Base-by-base conservation (phyloP, 2,797 vertebrate species). In the Carapus acus region DNA sequence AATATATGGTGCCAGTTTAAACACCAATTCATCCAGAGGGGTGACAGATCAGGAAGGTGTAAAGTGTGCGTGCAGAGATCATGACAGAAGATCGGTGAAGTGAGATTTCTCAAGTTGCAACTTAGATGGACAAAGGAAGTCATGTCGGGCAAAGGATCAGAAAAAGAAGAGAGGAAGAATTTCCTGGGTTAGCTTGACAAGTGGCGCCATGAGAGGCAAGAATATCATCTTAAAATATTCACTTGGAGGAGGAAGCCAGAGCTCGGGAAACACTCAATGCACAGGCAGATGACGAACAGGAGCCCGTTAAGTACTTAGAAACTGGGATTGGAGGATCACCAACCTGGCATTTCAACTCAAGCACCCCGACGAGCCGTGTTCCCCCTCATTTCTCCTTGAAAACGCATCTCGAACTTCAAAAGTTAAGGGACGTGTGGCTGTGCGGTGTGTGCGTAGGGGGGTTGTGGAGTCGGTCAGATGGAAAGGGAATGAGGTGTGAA, bases 211-310 rank as follows among this genome's bases (percentile, higher is more conserved):
- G 36, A 15, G 58, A 73, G 54, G 60, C 60, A 85, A 90, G 92
- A 96, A 98, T 98, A 98, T 97, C 95, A 97, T 97, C 92, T 86
- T 94, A 94, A 98, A 98, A 95, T 95, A 95, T n/a, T n/a, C 87
- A 78, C 59, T 77, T 79, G 80, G 78, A 88, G 88, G 81, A 87
- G 77, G 83, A 90, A 91, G 90, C 89, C 93, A 91, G 88, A 91
- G 91, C 88, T 94, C 87, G 91, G 90, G 91, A 94, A 90, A 95
- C 90, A 96, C 90, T 91, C 91, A 92, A 90, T 92, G 92, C 92
- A 92, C 92, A 97, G 92, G 92, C 91, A 97, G 88, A 94, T 88
- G 74, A 90, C 88, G 90, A 84, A 88, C 79, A 88, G 88, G 91
- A 92, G 90, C 89, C 76, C 58, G 67, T 54, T 59, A 60, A 61